These are phyloP conservation scores for Tupaia tana DNA, from an alignment of 2,113 vertebrate species.

Conservation along the genomic window DNA sequence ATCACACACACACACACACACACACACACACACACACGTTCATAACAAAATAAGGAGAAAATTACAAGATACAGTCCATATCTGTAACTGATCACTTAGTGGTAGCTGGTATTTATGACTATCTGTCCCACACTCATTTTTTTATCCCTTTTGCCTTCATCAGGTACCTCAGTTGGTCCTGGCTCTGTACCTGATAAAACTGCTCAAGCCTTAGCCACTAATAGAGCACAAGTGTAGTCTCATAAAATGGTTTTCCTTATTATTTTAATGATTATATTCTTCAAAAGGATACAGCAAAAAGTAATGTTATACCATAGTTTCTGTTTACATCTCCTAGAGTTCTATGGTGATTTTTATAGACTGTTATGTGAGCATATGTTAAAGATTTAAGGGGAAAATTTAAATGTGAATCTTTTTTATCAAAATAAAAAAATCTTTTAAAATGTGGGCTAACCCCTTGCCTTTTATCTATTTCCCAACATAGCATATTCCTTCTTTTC, in stretches of 20 bases:
- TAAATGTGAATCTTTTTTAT: slow-evolving; percentile 44
- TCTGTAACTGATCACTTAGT: not conserved
- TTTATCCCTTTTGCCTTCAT: not conserved
- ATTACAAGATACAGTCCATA: not conserved
- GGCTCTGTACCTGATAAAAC: not conserved
- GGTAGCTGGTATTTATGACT: not conserved
- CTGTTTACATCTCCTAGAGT: not conserved
- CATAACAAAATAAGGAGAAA: not conserved
- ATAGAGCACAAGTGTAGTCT: not conserved
- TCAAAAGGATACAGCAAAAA: not conserved
- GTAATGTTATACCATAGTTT: not conserved
- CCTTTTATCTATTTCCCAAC: slow-evolving; percentile 32
- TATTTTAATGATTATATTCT: slow-evolving; percentile 9
- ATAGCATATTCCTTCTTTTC: slow-evolving; percentile 37
- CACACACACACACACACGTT: not conserved
- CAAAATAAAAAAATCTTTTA: slow-evolving; percentile 3
- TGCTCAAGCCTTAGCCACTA: not conserved
- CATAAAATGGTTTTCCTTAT: not conserved
- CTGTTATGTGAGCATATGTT: not conserved
- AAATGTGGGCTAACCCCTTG: not conserved
- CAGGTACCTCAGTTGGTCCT: not conserved
- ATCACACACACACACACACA: not conserved
- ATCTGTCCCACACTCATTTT: not conserved
- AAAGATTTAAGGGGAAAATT: not conserved
- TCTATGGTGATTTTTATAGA: not conserved